Evolutionary conservation across 2,113 vertebrate species (phyloP), one percentile per base, ranked within the genome.

Genomic region (Heptranchias perlo): DNA sequence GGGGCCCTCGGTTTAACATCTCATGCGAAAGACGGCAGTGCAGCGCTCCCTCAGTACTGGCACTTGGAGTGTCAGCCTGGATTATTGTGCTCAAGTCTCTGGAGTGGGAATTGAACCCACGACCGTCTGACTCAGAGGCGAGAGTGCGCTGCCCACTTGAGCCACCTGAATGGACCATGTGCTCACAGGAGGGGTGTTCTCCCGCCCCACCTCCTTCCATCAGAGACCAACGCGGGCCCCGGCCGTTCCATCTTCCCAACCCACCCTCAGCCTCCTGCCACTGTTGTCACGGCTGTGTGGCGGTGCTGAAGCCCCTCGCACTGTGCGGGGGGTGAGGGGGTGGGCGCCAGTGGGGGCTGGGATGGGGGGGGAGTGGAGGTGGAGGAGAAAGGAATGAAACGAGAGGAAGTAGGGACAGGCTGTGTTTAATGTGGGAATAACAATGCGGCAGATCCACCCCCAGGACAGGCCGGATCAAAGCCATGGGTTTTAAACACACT

Each of bases 361-460:
- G 69, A 7, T 58, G 58, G 58, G 58, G 58, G 58, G 58, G 2
- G 58, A 10, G 58, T 58, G 8, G 31, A n/a, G 69, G 28, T 76
- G 69, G 87, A 91, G 31, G 87, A 58, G 52, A 54, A 58, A 35
- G 31, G 52, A 91, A 31, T 35, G 10, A 58, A 61, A 31, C 31
- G 21, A 89, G 23, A 31, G 25, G 86, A 91, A 91, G 4, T 1
- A 13, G 87, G 52, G 52, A 91, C 87, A 91, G 87, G 87, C 87
- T 91, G 52, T 91, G 87, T 91, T 91, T 91, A 91, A 58, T 11
- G 0, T 58, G 87, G 87, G 87, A 91, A 35, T 91, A 91, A 91
- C 87, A 91, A 91, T 91, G 31, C 52, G 13, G 0, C 31, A 91
- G 35, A n/a, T 91, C 87, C 58, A n/a, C 87, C 52, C 3, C 31